These are phyloP conservation scores for Ichneumon xanthorius DNA, from an alignment of 2,888 invertebrate genomes.

Conservation along the genomic window DNA sequence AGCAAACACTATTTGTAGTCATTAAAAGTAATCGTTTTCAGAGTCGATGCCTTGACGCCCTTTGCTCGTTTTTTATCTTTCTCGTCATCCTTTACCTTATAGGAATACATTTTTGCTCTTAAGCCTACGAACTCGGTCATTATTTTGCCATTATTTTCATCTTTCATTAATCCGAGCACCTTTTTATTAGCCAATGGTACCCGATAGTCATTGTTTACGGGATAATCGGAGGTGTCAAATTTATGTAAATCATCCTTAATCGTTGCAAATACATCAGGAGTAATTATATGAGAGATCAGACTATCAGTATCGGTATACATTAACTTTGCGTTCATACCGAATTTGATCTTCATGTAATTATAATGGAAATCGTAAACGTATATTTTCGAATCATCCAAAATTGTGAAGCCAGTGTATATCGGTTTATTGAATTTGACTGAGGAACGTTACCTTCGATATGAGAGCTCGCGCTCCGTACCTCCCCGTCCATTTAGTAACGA, in stretches of 20 bases:
- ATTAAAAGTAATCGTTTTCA: conserved; percentile 21
- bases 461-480: too few species aligned
- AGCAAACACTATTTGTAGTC: conserved; percentile 25
- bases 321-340: too few species aligned
- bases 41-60: conserved; percentile 61
- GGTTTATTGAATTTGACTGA: too few species aligned
- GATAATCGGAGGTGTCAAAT: too few species aligned
- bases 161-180: conserved; percentile 77
- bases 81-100: conserved; percentile 51
- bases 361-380: too few species aligned
- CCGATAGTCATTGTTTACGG: conserved; percentile 69
- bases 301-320: too few species aligned
- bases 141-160: conserved; percentile 74
- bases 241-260: conserved; percentile 71
- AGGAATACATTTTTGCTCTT: conserved; percentile 74
- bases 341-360: too few species aligned
- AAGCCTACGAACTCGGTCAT: conserved; percentile 78
- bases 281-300: conserved; percentile 73
- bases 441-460: too few species aligned
- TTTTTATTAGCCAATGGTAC: conserved; percentile 75
- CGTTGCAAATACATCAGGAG: conserved; percentile 78
- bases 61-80: conserved; percentile 62
- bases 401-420: too few species aligned
- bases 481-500: too few species aligned
- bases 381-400: too few species aligned